Evolutionary conservation across 2,113 vertebrate genomes (phyloP), one percentile per base, ranked within the genome.

Genomic region (Dascyllus trimaculatus): DNA sequence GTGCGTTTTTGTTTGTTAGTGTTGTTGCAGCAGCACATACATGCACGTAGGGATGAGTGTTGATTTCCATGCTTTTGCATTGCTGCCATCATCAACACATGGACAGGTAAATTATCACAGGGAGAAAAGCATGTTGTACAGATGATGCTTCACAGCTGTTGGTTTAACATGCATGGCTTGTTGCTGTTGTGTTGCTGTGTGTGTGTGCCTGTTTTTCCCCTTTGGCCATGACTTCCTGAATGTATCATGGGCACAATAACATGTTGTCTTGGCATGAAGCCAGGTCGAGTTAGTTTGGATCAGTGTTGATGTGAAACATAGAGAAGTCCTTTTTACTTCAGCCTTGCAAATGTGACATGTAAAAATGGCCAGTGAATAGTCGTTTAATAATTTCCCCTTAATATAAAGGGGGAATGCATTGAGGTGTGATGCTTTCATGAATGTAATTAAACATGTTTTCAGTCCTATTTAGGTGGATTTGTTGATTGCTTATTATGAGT

Each of bases 181-280:
- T 61, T 62, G 68, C 51, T 66, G 68, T 58, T 32, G 48, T 73
- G 52, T 79, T 29, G 26, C 26, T 9, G 51, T 59, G 18, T 70
- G 61, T 61, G 70, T n/a, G 54, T 53, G 66, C 58, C 40, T 58
- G 68, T 64, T 58, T 56, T 17, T 13, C 61, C 29, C 62, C 63
- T 52, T 32, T 68, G 72, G 46, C 71, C 52, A n/a, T 53, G 89
- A 83, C 74, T 84, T 89, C 71, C 85, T 89, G 79, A 32, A 60
- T 73, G 48, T 53, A 17, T 77, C 71, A 61, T 76, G 82, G 81
- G 52, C 43, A 75, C 71, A 85, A 71, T 74, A 80, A 85, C 89
- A 89, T 82, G 82, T 62, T 82, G 71, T 65, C n/a, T n/a, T 80
- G 85, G 75, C 69, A 29, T 2, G 21, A 15, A 40, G 79, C 69